Evolutionary conservation across 2,888 invertebrate species (phyloP), one percentile per base, ranked within the genome.

Genomic region (Andrena hattorfiana): DNA sequence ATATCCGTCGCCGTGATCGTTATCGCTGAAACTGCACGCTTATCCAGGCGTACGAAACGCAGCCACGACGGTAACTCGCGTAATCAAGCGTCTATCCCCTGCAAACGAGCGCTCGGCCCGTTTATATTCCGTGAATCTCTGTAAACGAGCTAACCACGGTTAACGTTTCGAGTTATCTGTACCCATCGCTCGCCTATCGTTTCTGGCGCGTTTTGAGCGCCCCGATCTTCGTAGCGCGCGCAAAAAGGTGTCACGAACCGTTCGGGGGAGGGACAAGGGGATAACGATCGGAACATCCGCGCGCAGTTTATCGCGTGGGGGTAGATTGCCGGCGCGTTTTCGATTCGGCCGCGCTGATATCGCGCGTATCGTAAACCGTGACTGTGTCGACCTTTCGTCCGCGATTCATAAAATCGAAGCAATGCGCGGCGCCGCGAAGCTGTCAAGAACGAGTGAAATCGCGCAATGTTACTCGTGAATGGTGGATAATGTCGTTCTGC

Each of bases 1-100:
- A 82, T 67, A 75, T 72, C 51, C 76, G 23, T 13, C 56, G 56
- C 23, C 56, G 56, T 26, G 23, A 26, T 56, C 23, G 10, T 20
- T 51, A 23, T 23, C 23, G 23, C 1, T 56, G 20, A 10, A 4
- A 3, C 23, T 56, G 23, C 23, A 20, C 23, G 23, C 23, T 42
- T 56, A 23, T 56, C 56, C 56, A 23, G 20, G 1, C 10, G 20
- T 6, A 20, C 56, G 23, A 10, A 23, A 56, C 23, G 23, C 56
- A 56, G 42, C 42, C 42, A 0, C 42, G 42, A 16, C 0, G 42
- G 42, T 42, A 42, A 42, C 42, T 42, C 42, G 42, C 42, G 42
- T 42, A 42, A 42, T 42, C 42, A 42, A 42, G 42, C 42, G 42
- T 5, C 42, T 42, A 5, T 42, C 42, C 13, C 42, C 5, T 0